Conservation (phyloP, 2,888 invertebrate species). For the Papilio protenor region DNA sequence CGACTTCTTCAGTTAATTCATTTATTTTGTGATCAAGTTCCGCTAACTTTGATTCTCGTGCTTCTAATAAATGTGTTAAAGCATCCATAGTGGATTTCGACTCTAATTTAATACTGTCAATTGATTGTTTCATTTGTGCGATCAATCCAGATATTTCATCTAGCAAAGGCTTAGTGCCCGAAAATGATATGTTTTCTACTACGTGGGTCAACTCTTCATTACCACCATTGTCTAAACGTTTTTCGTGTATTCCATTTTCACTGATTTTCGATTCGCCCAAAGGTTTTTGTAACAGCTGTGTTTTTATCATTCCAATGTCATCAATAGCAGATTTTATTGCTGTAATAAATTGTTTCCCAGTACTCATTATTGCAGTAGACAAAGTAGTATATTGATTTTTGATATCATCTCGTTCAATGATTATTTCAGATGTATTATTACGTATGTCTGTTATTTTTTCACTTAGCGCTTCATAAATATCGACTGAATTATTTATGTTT, state of each 20-base stretch:
- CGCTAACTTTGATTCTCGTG: slow-evolving; percentile 50
- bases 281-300: neutral
- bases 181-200: neutral
- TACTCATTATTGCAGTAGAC: slow-evolving; percentile 16
- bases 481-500: slow-evolving; percentile 56
- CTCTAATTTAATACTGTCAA: slow-evolving; percentile 24
- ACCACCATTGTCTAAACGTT: neutral
- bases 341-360: slow-evolving; percentile 1
- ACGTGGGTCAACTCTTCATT: neutral
- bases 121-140: slow-evolving; percentile 48
- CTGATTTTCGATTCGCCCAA: neutral
- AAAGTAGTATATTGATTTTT: slow-evolving; percentile 44
- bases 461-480: slow-evolving; percentile 55
- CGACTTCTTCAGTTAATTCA: slow-evolving; percentile 48
- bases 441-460: slow-evolving; percentile 59
- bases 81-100: slow-evolving; percentile 22
- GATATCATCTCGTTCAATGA: slow-evolving; percentile 55
- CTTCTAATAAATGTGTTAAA: slow-evolving; percentile 47
- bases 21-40: slow-evolving; percentile 43
- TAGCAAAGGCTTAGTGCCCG: slow-evolving; percentile 12
- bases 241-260: neutral
- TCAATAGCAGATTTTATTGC: slow-evolving; percentile 17
- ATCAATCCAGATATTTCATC: slow-evolving; percentile 37
- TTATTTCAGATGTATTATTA: slow-evolving; percentile 51
- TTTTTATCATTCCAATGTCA: slow-evolving; percentile 2